Base-by-base conservation (phyloP, 1,140 invertebrate genomes). In the Drosophila varians region DNA sequence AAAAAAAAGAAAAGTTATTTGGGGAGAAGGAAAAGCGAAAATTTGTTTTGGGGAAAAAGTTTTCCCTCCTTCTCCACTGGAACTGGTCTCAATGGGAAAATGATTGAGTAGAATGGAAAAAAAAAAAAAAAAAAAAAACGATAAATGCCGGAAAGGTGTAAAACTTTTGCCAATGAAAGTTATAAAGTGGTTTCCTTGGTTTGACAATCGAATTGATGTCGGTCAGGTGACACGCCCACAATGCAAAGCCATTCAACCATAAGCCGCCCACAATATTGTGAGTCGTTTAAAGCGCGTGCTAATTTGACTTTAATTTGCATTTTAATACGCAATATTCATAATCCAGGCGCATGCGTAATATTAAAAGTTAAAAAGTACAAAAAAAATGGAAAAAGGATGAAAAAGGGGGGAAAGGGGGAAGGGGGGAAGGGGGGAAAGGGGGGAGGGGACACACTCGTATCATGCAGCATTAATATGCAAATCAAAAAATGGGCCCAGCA, bases 281-380 rank as follows among this genome's bases (percentile, higher is more conserved):
- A 11, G 28, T 31, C 28, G 28, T 31, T 31, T 73, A 49, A 62
- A 57, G 46, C 61, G 57, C 62, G 73, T 86, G 80, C 76, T 84
- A 84, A 84, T 80, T 84, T 74, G 58, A 38, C 61, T 86, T 84
- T 80, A 84, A 84, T 84, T 84, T 86, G 72, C 80, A 86, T 84
- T 80, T 84, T 80, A 84, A 86, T 84, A 62, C 66, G 75, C 76
- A 46, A 74, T 74, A 76, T 74, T 83, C 65, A 82, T 80, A 77
- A 58, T 80, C 51, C 26, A 31, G 58, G 62, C 78, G 78, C 78
- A 84, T 84, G 79, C 76, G 61, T 76, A 45, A 76, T 86, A 36
- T 26, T n/a, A 47, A 19, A 38, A 38, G 4, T 16, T 5, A 38
- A 16, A 38, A 5, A 16, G 4, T n/a, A 36, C n/a, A 4, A 16